A percentile compares a stretch with the other conserved stretches of the same genome.
Conservation (phyloP, 2,888 invertebrate genomes). For the Thereva unica region DNA sequence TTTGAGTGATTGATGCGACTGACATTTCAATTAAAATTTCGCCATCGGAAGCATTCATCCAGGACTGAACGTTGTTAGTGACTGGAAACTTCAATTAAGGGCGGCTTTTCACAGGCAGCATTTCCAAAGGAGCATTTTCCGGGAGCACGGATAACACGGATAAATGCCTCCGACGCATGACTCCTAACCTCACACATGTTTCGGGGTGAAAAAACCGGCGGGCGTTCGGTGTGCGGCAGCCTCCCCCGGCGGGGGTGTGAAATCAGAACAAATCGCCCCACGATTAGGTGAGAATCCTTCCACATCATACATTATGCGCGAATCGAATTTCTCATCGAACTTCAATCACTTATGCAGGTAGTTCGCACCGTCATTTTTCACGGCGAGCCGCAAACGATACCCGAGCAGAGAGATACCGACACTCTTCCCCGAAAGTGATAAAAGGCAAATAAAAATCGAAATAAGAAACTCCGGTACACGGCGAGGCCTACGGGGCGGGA, state of each 20-base stretch:
- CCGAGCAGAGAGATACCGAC: neutral
- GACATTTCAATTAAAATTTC: slow-evolving; percentile 29
- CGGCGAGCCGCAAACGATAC: slow-evolving; percentile 3
- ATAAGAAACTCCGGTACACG: neutral
- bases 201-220: neutral
- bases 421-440: slow-evolving; percentile 20
- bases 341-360: neutral
- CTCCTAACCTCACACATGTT: slow-evolving; percentile 14
- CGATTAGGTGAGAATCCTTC: too few relatives aligned
- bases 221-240: too few relatives aligned
- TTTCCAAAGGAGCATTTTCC: neutral
- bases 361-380: slow-evolving; percentile 4
- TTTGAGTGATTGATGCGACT: slow-evolving; percentile 29
- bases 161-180: neutral
- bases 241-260: too few relatives aligned
- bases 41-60: slow-evolving; percentile 8
- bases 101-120: slow-evolving; percentile 2
- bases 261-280: too few relatives aligned
- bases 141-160: slow-evolving; percentile 7
- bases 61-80: neutral
- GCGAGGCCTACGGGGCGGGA: slow-evolving; percentile 1
- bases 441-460: slow-evolving; percentile 22
- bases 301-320: too few relatives aligned
- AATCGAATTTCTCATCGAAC: too few relatives aligned
- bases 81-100: slow-evolving; percentile 21